These are phyloP conservation scores for Phataginus tetradactyla DNA, from an alignment of 2,797 vertebrate species.

Conservation along the genomic window DNA sequence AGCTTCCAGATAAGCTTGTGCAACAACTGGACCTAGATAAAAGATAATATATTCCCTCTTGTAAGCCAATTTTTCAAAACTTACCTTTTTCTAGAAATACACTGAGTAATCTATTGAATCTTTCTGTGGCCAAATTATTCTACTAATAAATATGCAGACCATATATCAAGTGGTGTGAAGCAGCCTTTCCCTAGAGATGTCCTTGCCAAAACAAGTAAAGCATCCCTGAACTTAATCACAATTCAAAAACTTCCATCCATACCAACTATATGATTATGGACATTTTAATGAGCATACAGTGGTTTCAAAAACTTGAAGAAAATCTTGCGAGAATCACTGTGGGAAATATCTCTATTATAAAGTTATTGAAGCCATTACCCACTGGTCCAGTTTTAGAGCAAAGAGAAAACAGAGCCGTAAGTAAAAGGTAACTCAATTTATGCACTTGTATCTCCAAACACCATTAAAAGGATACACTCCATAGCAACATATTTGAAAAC, in stretches of 20 bases:
- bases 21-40: background rate
- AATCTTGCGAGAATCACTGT: background rate
- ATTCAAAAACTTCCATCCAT: background rate
- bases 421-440: background rate
- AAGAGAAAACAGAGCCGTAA: background rate
- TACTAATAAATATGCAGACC: background rate
- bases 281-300: background rate
- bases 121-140: background rate
- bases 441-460: background rate
- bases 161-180: background rate
- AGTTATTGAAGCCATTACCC: background rate
- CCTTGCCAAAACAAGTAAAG: background rate
- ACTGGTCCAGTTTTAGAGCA: background rate
- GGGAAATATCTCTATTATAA: background rate
- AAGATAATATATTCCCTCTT: background rate
- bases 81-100: background rate
- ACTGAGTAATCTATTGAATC: background rate
- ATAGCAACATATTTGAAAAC: background rate
- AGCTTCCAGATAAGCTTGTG: background rate
- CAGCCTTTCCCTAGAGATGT: background rate
- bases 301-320: constrained; percentile 12
- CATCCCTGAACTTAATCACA: background rate
- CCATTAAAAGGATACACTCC: background rate
- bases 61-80: background rate
- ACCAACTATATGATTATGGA: background rate